phyloP scores from a whole-genome alignment of 2,797 vertebrate species.

The Sebastes jordani region DNA sequence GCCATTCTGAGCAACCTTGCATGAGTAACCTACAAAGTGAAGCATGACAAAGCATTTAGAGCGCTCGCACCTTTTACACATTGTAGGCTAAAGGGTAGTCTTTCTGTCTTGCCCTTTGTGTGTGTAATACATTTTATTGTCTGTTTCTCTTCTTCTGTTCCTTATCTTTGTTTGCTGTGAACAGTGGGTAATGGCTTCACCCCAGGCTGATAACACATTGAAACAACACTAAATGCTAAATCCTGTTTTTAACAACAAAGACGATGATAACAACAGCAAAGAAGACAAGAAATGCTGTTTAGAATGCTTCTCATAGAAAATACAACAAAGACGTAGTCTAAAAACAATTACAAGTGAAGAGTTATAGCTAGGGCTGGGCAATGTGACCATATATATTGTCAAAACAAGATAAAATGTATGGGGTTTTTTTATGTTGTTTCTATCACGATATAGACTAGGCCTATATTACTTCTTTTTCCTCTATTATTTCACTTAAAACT shows the following conservation, averaged over 20 bases:
- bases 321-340: too few relatives aligned
- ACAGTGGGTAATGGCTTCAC: not conserved
- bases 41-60: conserved; percentile 30
- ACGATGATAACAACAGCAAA: not conserved
- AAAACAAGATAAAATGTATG: too few relatives aligned
- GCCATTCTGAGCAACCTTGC: conserved; percentile 28
- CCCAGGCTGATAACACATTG: conserved; percentile 1
- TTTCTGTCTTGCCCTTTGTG: not conserved
- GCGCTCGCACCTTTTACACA: not conserved
- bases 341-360: not conserved
- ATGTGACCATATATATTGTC: too few relatives aligned
- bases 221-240: not conserved
- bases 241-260: not conserved
- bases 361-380: too few relatives aligned
- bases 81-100: not conserved
- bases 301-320: not conserved
- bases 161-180: not conserved
- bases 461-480: too few relatives aligned
- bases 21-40: conserved; percentile 11
- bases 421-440: too few relatives aligned
- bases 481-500: too few relatives aligned
- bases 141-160: not conserved
- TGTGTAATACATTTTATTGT: conserved; percentile 4
- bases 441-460: too few relatives aligned
- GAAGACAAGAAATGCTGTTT: not conserved